Base-by-base conservation (phyloP, 2,797 vertebrate genomes). In the Psittacula derbiana region DNA sequence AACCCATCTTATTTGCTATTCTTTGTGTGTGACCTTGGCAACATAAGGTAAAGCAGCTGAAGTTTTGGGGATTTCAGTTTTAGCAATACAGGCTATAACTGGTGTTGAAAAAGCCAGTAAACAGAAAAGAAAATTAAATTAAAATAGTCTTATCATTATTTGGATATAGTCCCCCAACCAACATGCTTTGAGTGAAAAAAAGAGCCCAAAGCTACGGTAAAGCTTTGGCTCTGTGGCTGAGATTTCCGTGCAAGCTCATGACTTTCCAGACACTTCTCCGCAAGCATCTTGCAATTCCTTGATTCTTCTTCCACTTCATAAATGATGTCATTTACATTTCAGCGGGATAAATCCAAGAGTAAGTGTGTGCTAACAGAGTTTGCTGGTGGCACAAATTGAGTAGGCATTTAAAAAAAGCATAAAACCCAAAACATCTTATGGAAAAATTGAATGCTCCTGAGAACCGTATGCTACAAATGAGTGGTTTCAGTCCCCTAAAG, bases 291-390 rank as follows among this genome's bases (percentile, higher is more conserved):
- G 75, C 36, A 79, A 64, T 88, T 92, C 75, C 36, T 91, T 92
- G 31, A 66, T 57, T 86, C 28, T 88, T 85, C 41, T 84, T 81
- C 41, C 43, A 57, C 10, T 82, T 91, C 66, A 91, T 74, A 94
- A 87, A 82, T 91, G 83, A 82, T 81, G 31, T 49, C 11, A 72
- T 79, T 89, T 86, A 52, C 90, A 65, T 73, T 96, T 82, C 65
- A 86, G 31, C 31, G 15, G 49, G 33, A 71, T 65, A 90, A 88
- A 79, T 49, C 38, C 57, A 79, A 79, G 52, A 89, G 25, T 58
- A 41, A 50, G 46, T 4, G 4, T 73, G 23, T 58, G n/a, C 13
- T 70, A 80, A 66, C 25, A 73, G 44, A 89, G 23, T 70, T 69
- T 86, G 11, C 49, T 90, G 41, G 31, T 55, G 61, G 17, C 69